Conservation (phyloP, 2,113 vertebrate species). For the Notothenia rossii region DNA sequence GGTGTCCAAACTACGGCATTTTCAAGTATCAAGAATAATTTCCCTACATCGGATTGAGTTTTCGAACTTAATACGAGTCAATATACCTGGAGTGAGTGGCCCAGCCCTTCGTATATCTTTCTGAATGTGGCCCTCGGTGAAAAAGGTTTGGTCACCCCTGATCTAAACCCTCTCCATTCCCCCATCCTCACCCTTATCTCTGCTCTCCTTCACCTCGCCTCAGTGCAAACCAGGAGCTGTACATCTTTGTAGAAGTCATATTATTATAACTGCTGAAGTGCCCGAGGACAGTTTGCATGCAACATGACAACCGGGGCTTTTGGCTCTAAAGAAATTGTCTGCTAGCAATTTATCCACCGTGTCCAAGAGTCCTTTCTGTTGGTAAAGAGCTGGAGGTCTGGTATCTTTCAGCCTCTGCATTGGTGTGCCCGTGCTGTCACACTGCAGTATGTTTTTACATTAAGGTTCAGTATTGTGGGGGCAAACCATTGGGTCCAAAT, state of each 20-base stretch:
- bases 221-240: not conserved
- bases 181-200: slow-evolving; percentile 4
- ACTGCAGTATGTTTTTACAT: slow-evolving; percentile 28
- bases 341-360: not conserved
- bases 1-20: no score
- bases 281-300: not conserved
- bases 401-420: not conserved
- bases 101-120: no score
- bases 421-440: not conserved
- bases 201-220: slow-evolving; percentile 2
- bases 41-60: no score
- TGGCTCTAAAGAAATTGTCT: not conserved
- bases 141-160: no score
- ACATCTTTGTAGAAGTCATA: not conserved
- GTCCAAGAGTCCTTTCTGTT: not conserved
- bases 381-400: not conserved
- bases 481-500: not conserved
- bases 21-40: no score
- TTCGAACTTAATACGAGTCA: no score
- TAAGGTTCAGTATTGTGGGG: not conserved
- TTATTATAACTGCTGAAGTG: not conserved
- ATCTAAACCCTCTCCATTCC: not conserved
- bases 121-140: no score
- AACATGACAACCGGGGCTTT: not conserved
- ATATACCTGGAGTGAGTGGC: no score